Conservation (phyloP, 2,888 invertebrate species). For the Notodonta ziczac region DNA sequence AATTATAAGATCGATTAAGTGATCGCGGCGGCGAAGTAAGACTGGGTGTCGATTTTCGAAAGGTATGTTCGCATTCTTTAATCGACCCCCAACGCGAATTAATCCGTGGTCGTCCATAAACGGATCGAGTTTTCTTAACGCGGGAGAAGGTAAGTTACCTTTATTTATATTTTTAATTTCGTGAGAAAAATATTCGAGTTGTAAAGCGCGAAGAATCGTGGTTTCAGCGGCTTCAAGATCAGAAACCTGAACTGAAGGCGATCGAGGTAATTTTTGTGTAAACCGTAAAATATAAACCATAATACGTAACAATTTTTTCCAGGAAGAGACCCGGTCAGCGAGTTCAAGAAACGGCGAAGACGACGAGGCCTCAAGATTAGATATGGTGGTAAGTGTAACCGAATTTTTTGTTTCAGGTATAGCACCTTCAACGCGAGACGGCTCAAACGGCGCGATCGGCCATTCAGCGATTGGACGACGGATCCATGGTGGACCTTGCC, state of each 20-base stretch:
- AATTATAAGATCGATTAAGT: background rate
- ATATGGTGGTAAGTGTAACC: background rate
- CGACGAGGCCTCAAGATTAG: background rate
- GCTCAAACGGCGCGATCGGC: background rate
- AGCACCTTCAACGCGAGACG: background rate
- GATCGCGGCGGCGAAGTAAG: background rate
- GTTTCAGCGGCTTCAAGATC: background rate
- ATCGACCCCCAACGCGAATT: background rate
- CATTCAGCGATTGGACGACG: background rate
- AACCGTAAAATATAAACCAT: background rate
- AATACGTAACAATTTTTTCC: background rate
- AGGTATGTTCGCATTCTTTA: background rate
- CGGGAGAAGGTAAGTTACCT: slow-evolving; percentile 28
- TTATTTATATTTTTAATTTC: slow-evolving; percentile 16
- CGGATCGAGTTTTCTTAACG: slow-evolving; percentile 29
- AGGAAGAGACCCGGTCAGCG: background rate
- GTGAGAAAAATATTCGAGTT: slow-evolving; percentile 10
- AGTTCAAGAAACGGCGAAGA: background rate
- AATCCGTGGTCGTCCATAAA: background rate
- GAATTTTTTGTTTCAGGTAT: background rate
- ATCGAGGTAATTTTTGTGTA: slow-evolving; percentile 20
- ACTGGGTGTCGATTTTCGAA: background rate
- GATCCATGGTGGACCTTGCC: slow-evolving; percentile 5
- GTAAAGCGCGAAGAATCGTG: background rate
- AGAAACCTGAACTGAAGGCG: background rate